A percentile compares a stretch with the other conserved stretches of the same genome.
These are phyloP conservation scores for Tenebrio molitor DNA, from an alignment of 1,140 invertebrate genomes.

Conservation along the genomic window DNA sequence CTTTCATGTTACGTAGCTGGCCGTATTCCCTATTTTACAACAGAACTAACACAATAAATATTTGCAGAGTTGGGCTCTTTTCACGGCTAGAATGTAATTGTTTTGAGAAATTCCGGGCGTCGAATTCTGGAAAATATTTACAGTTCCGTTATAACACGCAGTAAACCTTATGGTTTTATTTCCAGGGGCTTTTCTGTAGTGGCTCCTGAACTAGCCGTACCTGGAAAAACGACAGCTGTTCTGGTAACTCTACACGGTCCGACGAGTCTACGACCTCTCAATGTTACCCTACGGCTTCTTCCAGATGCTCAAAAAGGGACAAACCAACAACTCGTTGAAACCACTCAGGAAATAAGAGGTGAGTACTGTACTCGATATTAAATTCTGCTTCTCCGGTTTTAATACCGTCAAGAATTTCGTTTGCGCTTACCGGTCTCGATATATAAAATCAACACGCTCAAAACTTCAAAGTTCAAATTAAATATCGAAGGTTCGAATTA, in stretches of 20 bases:
- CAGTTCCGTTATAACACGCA: background rate
- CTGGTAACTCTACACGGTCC: constrained; percentile 72
- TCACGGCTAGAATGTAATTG: background rate
- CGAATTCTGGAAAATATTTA: constrained; percentile 11
- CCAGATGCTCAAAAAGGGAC: constrained; percentile 51
- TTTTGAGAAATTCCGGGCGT: background rate
- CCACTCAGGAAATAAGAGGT: constrained; percentile 63
- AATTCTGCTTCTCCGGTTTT: constrained; percentile 29
- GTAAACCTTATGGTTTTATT: constrained; percentile 58
- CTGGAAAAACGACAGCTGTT: constrained; percentile 73
- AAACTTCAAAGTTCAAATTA: constrained; percentile 32
- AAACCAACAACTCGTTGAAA: constrained; percentile 57
- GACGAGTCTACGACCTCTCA: constrained; percentile 68
- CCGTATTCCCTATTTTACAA: background rate
- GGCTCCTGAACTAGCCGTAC: constrained; percentile 73
- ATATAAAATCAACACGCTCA: constrained; percentile 14
- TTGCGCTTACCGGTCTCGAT: background rate
- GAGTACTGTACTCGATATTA: constrained; percentile 49
- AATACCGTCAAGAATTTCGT: constrained; percentile 17
- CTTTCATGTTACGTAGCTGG: background rate
- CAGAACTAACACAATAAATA: background rate
- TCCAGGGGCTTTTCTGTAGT: constrained; percentile 74
- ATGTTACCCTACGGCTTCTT: constrained; percentile 70
- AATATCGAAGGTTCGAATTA: constrained; percentile 23
- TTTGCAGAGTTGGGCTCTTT: background rate